Percentiles rank a stretch among this genome's conserved stretches.
Conservation (phyloP, 2,888 invertebrate species). For the Hypselothyrea guttata region DNA sequence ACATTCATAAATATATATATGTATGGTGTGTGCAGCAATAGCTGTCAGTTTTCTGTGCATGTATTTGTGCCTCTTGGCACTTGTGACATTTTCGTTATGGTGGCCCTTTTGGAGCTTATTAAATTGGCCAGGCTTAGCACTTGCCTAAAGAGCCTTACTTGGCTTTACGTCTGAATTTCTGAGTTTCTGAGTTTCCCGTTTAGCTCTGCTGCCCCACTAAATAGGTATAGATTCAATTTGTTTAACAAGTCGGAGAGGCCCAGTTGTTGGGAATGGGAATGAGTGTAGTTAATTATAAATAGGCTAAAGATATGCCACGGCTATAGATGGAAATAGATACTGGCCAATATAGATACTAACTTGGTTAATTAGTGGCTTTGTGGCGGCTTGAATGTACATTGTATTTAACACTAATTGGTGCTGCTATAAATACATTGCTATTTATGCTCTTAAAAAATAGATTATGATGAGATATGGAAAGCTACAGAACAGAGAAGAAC, state of each 20-base stretch:
- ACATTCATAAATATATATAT: background rate
- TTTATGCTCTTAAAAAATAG: too few species aligned
- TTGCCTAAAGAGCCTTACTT: constrained; percentile 33
- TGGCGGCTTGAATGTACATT: too few species aligned
- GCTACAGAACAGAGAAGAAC: too few species aligned
- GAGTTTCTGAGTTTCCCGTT: too few species aligned
- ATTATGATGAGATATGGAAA: too few species aligned
- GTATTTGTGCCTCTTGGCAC: constrained; percentile 55
- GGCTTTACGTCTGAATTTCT: background rate
- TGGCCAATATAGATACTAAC: too few species aligned
- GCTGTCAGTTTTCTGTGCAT: constrained; percentile 34
- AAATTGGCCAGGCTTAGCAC: constrained; percentile 55
- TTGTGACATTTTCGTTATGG: constrained; percentile 69
- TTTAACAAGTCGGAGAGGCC: constrained; percentile 37
- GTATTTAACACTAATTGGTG: too few species aligned
- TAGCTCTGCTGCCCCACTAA: too few species aligned
- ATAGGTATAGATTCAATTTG: constrained; percentile 41
- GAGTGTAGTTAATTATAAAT: constrained; percentile 25
- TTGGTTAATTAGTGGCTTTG: too few species aligned
- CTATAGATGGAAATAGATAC: background rate
- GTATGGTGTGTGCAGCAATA: constrained; percentile 10
- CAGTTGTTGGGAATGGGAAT: constrained; percentile 15
- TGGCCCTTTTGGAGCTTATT: constrained; percentile 62
- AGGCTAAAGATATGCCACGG: background rate
- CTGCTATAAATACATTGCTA: too few species aligned